Conservation (phyloP, 2,888 invertebrate species). For the Coremacera marginata region DNA sequence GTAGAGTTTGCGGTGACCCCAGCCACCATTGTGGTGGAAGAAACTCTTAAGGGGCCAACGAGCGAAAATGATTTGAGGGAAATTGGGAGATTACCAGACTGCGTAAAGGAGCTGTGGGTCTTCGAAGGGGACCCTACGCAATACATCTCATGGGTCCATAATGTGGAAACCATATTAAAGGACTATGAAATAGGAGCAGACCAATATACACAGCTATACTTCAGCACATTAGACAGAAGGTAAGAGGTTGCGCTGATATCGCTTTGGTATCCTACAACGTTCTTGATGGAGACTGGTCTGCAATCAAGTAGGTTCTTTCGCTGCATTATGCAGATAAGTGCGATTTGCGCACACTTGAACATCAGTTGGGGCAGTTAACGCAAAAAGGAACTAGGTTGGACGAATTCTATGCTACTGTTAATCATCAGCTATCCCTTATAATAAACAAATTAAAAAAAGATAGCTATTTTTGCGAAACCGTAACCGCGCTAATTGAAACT, state of each 20-base stretch:
- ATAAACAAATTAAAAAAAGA: not conserved
- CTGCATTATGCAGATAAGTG: not conserved
- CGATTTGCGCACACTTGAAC: not conserved
- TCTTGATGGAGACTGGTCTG: not conserved
- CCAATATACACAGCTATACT: constrained; percentile 35
- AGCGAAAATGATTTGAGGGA: not conserved
- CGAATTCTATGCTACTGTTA: not conserved
- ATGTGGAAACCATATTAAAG: not conserved
- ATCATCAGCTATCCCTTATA: not conserved
- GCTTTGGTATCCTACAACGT: not conserved
- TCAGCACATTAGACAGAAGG: not conserved
- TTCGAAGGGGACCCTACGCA: not conserved
- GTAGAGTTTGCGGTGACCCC: too few species aligned
- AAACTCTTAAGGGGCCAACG: too few species aligned
- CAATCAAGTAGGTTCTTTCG: not conserved
- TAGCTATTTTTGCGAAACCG: not conserved
- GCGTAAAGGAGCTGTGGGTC: not conserved
- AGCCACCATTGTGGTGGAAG: too few species aligned
- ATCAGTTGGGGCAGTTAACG: not conserved
- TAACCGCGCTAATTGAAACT: constrained; percentile 33
- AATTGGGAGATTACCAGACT: not conserved
- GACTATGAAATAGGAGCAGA: not conserved
- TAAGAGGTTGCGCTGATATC: not conserved
- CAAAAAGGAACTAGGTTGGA: not conserved
- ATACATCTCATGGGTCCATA: not conserved